Conservation (phyloP, 2,888 invertebrate genomes). For the Polymixis lichenea region DNA sequence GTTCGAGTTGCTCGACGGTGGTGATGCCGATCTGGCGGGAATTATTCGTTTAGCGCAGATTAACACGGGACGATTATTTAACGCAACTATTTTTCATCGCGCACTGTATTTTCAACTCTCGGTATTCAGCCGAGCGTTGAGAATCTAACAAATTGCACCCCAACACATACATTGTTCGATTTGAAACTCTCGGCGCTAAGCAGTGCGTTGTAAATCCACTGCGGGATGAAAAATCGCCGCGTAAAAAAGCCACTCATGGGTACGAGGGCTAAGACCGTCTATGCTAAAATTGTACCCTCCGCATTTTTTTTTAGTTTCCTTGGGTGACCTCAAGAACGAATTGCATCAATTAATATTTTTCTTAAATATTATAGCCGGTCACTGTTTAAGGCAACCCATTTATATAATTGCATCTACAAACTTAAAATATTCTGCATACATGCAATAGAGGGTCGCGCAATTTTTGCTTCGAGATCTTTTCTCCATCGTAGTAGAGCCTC, state of each 20-base stretch:
- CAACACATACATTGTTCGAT: not conserved
- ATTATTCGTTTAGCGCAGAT: constrained; percentile 37
- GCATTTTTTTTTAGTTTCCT: not conserved
- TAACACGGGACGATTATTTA: not conserved
- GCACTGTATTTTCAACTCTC: not conserved
- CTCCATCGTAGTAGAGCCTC: not conserved
- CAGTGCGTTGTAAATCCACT: too few species aligned
- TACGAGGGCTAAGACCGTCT: constrained; percentile 1
- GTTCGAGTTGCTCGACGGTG: constrained; percentile 87
- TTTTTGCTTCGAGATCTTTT: not conserved
- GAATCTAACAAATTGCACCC: not conserved
- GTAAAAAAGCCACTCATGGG: not conserved
- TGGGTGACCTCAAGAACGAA: not conserved
- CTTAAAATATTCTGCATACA: not conserved
- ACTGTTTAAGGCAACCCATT: not conserved
- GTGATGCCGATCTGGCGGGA: constrained; percentile 80
- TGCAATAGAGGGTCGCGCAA: not conserved
- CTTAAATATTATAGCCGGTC: not conserved
- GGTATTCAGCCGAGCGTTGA: not conserved
- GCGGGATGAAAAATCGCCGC: too few species aligned
- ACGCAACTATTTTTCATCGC: not conserved
- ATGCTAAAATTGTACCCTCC: not conserved
- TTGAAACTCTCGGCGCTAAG: not conserved
- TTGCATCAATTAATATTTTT: not conserved
- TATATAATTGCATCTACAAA: constrained; percentile 6